These are phyloP conservation scores for Cephalopholis sonnerati DNA, from an alignment of 2,113 vertebrate genomes.

Conservation along the genomic window DNA sequence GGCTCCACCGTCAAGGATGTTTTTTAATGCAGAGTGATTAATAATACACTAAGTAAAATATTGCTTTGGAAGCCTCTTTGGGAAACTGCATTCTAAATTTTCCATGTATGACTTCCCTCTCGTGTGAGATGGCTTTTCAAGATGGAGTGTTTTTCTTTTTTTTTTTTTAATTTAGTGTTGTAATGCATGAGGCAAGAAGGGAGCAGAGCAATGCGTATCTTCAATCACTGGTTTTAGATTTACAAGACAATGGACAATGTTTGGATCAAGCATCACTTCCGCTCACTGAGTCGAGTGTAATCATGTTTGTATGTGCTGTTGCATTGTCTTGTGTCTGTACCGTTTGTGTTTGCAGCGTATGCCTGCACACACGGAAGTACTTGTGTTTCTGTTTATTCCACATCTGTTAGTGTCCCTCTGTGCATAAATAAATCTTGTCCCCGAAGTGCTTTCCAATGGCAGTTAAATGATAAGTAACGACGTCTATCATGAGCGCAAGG, in stretches of 20 bases:
- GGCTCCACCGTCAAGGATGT: constrained; percentile 47
- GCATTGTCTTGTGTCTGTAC: constrained; percentile 3
- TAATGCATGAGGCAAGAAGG: constrained; percentile 38
- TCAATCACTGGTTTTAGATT: constrained; percentile 19
- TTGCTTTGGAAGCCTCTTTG: constrained; percentile 59
- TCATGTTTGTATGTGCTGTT: constrained; percentile 2
- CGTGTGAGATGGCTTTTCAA: constrained; percentile 78
- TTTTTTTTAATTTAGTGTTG: constrained; percentile 54
- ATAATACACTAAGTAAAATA: constrained; percentile 70
- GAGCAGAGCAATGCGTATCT: constrained; percentile 27
- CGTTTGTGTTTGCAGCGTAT: neutral
- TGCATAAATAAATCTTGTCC: constrained; percentile 45
- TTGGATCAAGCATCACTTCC: constrained; percentile 28
- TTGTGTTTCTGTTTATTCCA: constrained; percentile 63
- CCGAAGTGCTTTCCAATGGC: constrained; percentile 32
- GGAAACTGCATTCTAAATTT: constrained; percentile 68
- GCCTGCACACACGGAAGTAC: constrained; percentile 42
- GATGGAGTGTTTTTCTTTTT: constrained; percentile 62
- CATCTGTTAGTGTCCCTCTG: constrained; percentile 56
- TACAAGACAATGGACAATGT: constrained; percentile 9
- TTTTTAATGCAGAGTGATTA: constrained; percentile 72
- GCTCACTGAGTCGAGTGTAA: neutral
- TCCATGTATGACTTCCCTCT: constrained; percentile 74
- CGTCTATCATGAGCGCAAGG: constrained; percentile 23
- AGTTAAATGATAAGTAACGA: constrained; percentile 47